These are phyloP conservation scores for Drosophila setosimentum DNA, from an alignment of 2,888 invertebrate species.

Conservation along the genomic window DNA sequence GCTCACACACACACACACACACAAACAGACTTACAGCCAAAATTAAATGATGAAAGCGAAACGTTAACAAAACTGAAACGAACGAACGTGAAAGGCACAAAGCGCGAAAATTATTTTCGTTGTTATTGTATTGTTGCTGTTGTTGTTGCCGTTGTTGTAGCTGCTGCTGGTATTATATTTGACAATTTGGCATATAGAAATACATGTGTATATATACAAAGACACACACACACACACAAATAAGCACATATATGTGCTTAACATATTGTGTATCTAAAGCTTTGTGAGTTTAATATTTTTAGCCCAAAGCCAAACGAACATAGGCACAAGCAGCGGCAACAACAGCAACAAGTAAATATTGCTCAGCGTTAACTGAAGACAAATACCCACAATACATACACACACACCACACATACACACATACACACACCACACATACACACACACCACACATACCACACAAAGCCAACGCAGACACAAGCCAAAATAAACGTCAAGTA, in stretches of 20 bases:
- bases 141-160: neutral
- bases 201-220: constrained; percentile 13
- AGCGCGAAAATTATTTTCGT: constrained; percentile 75
- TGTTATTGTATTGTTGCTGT: constrained; percentile 30
- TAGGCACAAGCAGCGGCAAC: constrained; percentile 44
- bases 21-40: constrained; percentile 30
- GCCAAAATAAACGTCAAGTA: constrained; percentile 48
- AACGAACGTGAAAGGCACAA: constrained; percentile 53
- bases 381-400: constrained; percentile 47
- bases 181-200: constrained; percentile 59
- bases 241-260: constrained; percentile 8
- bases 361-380: constrained; percentile 70
- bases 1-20: constrained; percentile 15
- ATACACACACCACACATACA: constrained; percentile 4
- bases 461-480: constrained; percentile 28
- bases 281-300: constrained; percentile 76
- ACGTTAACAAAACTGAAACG: constrained; percentile 48
- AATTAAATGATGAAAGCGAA: constrained; percentile 72
- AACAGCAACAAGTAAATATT: constrained; percentile 30
- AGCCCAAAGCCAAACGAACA: constrained; percentile 70
- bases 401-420: constrained; percentile 4
- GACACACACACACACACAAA: constrained; percentile 12
- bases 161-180: constrained; percentile 52
- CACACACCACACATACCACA: constrained; percentile 12
- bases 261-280: constrained; percentile 59